A percentile compares a stretch with the other conserved stretches of the same genome.
Evolutionary conservation across 2,113 vertebrate genomes (phyloP).

Genomic region (Rhinopomastus cyanomelas): DNA sequence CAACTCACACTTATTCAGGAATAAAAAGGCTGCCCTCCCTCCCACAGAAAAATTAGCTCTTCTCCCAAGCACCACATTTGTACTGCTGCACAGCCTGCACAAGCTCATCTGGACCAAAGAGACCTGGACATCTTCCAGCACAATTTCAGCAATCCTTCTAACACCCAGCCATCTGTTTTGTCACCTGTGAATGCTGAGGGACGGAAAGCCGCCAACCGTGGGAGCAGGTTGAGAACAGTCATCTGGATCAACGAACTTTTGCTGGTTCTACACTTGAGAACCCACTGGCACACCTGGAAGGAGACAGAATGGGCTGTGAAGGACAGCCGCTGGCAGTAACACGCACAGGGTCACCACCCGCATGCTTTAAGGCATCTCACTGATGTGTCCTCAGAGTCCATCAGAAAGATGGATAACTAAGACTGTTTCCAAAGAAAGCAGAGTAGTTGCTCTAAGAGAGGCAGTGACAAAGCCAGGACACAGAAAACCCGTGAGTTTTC

Average conservation of each 20-base stretch:
- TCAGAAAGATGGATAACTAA: not conserved
- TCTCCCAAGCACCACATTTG: not conserved
- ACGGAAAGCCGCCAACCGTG: slow-evolving; percentile 93
- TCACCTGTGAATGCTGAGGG: slow-evolving; percentile 93
- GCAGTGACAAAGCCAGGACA: not conserved
- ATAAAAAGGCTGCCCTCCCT: not conserved
- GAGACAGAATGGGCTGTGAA: not conserved
- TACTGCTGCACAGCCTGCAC: not conserved
- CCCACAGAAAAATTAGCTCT: not conserved
- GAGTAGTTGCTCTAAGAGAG: not conserved
- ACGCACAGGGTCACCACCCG: not conserved
- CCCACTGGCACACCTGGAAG: slow-evolving; percentile 94
- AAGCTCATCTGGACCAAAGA: not conserved
- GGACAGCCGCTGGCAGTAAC: not conserved
- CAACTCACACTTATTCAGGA: not conserved
- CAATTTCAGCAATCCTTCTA: not conserved
- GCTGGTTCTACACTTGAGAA: slow-evolving; percentile 92
- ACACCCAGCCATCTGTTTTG: not conserved
- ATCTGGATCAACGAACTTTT: slow-evolving; percentile 98
- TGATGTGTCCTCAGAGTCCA: not conserved
- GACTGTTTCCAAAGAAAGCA: not conserved
- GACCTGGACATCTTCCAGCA: not conserved
- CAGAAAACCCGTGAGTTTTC: not conserved
- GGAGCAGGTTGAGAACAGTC: slow-evolving; percentile 93
- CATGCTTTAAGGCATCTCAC: not conserved